Evolutionary conservation across 2,113 vertebrate species (phyloP).

Genomic region (Ictalurus punctatus): DNA sequence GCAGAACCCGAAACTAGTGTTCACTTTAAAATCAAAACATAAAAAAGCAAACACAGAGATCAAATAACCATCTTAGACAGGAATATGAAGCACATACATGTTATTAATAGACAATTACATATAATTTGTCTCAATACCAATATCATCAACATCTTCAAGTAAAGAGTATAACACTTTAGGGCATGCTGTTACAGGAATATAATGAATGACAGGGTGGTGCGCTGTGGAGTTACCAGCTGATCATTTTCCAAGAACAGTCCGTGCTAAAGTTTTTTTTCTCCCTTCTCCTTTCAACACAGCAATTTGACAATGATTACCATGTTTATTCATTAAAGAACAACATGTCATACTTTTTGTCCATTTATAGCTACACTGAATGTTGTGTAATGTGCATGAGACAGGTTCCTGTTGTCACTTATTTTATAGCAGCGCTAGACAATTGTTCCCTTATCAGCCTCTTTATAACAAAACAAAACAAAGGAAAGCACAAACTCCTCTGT

Average conservation of each 20-base stretch:
- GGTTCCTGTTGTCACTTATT: not conserved
- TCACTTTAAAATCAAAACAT: conserved; percentile 51
- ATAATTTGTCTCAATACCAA: not conserved
- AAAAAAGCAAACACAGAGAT: conserved; percentile 35
- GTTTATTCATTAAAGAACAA: not conserved
- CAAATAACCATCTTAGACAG: not conserved
- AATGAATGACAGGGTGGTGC: not conserved
- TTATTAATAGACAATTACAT: not conserved
- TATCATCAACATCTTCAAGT: not conserved
- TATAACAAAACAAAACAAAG: too few species aligned
- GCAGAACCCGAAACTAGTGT: conserved; percentile 79
- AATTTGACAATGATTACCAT: not conserved
- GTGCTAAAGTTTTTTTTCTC: too few species aligned
- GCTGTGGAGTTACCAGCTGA: not conserved
- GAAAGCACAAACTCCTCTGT: too few species aligned
- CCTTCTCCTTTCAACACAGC: not conserved
- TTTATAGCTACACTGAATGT: not conserved
- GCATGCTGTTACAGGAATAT: not conserved
- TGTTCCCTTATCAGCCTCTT: not conserved
- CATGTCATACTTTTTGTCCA: not conserved
- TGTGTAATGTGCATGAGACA: not conserved
- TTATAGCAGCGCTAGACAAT: not conserved
- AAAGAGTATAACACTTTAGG: not conserved
- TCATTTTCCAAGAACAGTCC: not conserved
- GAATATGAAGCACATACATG: not conserved